These are phyloP conservation scores for Liasis olivaceus DNA, from an alignment of 2,797 vertebrate genomes.

Conservation along the genomic window DNA sequence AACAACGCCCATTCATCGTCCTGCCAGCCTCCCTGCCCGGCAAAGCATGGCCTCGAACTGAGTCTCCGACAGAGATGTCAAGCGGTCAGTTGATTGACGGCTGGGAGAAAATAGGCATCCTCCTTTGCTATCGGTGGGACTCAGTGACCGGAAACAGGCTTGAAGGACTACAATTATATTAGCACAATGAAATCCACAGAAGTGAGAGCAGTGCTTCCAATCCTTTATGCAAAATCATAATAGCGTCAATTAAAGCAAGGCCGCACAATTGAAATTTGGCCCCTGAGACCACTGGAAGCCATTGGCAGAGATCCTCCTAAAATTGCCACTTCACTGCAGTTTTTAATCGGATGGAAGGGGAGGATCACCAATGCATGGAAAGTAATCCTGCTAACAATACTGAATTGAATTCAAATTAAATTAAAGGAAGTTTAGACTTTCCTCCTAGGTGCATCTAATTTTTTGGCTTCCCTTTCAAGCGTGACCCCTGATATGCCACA, in stretches of 20 bases:
- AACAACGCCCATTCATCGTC: neutral
- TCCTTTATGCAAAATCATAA: neutral
- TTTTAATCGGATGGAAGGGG: neutral
- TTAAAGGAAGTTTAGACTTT: neutral
- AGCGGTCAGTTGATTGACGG: neutral
- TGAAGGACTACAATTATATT: neutral
- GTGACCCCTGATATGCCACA: neutral
- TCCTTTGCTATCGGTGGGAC: neutral
- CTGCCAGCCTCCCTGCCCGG: neutral
- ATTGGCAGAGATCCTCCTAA: neutral
- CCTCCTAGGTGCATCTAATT: neutral
- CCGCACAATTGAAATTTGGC: neutral
- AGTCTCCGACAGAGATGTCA: neutral
- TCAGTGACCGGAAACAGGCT: neutral
- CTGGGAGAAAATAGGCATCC: slow-evolving; percentile 23
- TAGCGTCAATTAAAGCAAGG: neutral
- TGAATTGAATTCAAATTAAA: neutral
- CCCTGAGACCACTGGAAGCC: neutral
- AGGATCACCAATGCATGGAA: neutral
- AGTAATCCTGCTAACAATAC: neutral
- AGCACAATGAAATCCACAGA: neutral
- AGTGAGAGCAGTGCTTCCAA: neutral
- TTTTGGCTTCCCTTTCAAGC: neutral
- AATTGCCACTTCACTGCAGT: neutral
- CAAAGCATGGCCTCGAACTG: neutral